Conservation (phyloP, 1,140 invertebrate genomes). For the Drosophila baimaii region DNA sequence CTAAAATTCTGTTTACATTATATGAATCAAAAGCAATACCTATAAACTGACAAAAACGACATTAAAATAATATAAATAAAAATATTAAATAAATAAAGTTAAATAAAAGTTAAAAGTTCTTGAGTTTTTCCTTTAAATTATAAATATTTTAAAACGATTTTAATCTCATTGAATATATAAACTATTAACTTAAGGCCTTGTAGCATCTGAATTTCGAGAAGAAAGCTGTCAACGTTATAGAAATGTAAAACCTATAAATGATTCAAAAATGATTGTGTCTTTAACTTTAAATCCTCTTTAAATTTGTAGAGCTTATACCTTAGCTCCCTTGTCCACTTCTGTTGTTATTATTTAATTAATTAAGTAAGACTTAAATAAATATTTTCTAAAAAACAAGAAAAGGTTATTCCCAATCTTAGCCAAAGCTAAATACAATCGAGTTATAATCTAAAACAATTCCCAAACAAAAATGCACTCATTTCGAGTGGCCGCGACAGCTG, state of each 20-base stretch:
- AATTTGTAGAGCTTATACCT: background rate
- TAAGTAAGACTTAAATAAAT: background rate
- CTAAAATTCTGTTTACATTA: background rate
- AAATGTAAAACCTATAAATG: too few relatives aligned
- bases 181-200: background rate
- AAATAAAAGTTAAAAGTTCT: too few relatives aligned
- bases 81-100: too few relatives aligned
- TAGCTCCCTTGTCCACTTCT: background rate
- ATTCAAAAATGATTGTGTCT: background rate
- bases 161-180: background rate
- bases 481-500: slow-evolving; percentile 24
- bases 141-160: background rate
- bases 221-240: too few relatives aligned
- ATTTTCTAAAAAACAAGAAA: background rate
- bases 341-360: background rate
- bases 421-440: slow-evolving; percentile 29
- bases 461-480: background rate
- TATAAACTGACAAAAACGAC: too few relatives aligned
- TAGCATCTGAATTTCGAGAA: background rate
- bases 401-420: background rate
- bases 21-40: too few relatives aligned
- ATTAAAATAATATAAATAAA: too few relatives aligned
- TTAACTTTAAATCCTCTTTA: background rate
- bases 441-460: slow-evolving; percentile 7
- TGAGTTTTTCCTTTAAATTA: background rate